Percentiles rank a stretch among this genome's conserved stretches.
phyloP scores from a whole-genome alignment of 1,140 invertebrate genomes.

The Drosophila pandora region DNA sequence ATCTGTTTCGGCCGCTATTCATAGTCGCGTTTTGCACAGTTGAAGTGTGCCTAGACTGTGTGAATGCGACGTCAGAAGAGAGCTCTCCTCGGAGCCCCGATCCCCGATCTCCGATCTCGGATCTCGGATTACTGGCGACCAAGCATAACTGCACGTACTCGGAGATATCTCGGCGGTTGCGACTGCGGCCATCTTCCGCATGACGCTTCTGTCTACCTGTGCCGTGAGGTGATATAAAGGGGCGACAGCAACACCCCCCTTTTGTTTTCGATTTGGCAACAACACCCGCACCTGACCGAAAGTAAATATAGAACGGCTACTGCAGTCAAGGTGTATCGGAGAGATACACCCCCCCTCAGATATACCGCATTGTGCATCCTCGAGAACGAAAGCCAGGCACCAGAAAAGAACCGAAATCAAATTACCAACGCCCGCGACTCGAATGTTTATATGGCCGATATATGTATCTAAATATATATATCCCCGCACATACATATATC shows the following conservation, averaged over 20 bases:
- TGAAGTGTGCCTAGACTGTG: constrained; percentile 81
- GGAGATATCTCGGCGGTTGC: constrained; percentile 31
- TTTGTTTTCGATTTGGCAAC: constrained; percentile 8
- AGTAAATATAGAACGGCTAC: constrained; percentile 18
- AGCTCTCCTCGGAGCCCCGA: constrained; percentile 39
- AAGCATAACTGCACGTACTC: constrained; percentile 78
- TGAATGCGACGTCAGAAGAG: constrained; percentile 64
- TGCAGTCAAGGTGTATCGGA: constrained; percentile 47
- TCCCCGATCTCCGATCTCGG: constrained; percentile 48
- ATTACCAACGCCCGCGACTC: constrained; percentile 72
- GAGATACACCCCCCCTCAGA: constrained; percentile 43
- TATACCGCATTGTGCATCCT: constrained; percentile 43
- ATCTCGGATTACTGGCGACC: constrained; percentile 66
- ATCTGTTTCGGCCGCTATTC: constrained; percentile 51
- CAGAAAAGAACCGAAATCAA: constrained; percentile 58
- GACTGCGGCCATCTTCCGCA: constrained; percentile 59
- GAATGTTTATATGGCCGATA: constrained; percentile 67
- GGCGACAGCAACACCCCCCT: not conserved
- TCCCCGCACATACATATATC: constrained; percentile 20
- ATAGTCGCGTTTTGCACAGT: constrained; percentile 73
- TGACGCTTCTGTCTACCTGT: constrained; percentile 54
- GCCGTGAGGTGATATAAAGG: constrained; percentile 6
- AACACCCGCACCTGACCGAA: constrained; percentile 32
- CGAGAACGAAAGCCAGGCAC: constrained; percentile 30
- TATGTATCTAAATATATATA: constrained; percentile 32